Evolutionary conservation across 2,888 invertebrate genomes (phyloP).

Genomic region (Oxystoma pomonae): DNA sequence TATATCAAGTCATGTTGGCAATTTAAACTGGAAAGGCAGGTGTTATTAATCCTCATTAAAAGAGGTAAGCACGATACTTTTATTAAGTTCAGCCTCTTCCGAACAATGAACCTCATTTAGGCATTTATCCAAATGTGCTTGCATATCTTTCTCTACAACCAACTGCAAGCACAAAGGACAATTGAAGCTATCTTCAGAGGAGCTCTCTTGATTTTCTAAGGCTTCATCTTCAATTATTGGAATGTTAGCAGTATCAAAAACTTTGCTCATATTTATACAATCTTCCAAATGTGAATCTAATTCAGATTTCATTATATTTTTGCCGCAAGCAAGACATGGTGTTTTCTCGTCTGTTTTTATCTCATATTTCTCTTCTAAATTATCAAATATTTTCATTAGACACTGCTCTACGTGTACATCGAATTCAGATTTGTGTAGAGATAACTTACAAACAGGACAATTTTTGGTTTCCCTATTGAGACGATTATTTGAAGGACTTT

Average conservation of each 20-base stretch:
- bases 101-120: slow-evolving; percentile 26
- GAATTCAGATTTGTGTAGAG: slow-evolving; percentile 43
- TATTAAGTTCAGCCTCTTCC: slow-evolving; percentile 11
- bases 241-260: slow-evolving; percentile 41
- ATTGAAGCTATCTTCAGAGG: slow-evolving; percentile 40
- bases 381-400: slow-evolving; percentile 48
- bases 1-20: no score
- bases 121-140: slow-evolving; percentile 56
- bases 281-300: slow-evolving; percentile 47
- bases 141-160: slow-evolving; percentile 54
- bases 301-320: slow-evolving; percentile 35
- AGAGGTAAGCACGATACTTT: slow-evolving; percentile 16
- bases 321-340: slow-evolving; percentile 47
- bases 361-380: slow-evolving; percentile 42
- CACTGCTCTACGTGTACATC: slow-evolving; percentile 50
- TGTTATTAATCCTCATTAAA: slow-evolving; percentile 17
- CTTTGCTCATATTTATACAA: slow-evolving; percentile 44
- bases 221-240: slow-evolving; percentile 31
- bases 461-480: slow-evolving; percentile 25
- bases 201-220: slow-evolving; percentile 37
- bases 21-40: no score
- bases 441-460: slow-evolving; percentile 52
- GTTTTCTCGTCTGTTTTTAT: slow-evolving; percentile 20
- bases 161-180: slow-evolving; percentile 60
- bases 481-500: background rate